These are phyloP conservation scores for Zaprionus obscuricornis DNA, from an alignment of 2,888 invertebrate genomes.

Conservation along the genomic window DNA sequence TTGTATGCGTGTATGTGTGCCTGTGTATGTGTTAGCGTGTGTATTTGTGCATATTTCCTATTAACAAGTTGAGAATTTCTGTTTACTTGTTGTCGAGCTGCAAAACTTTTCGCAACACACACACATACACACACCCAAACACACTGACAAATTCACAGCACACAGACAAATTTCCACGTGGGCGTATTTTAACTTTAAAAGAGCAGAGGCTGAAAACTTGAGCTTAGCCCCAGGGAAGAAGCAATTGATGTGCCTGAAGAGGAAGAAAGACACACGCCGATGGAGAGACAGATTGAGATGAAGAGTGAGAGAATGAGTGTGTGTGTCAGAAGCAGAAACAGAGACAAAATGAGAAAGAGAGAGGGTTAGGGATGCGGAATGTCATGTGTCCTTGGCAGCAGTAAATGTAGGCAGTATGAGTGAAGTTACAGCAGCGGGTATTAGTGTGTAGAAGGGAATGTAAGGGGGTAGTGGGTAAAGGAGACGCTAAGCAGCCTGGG, in stretches of 20 bases:
- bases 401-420: slow-evolving; percentile 37
- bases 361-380: slow-evolving; percentile 37
- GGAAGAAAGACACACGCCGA: too few relatives aligned
- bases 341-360: too few relatives aligned
- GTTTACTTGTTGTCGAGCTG: slow-evolving; percentile 50
- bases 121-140: slow-evolving; percentile 8
- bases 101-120: slow-evolving; percentile 41
- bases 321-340: too few relatives aligned
- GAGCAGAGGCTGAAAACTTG: slow-evolving; percentile 41
- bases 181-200: slow-evolving; percentile 62
- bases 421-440: too few relatives aligned
- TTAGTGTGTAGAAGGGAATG: neutral
- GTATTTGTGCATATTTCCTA: slow-evolving; percentile 35
- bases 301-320: too few relatives aligned
- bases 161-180: slow-evolving; percentile 38
- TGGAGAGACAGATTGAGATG: too few relatives aligned
- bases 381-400: slow-evolving; percentile 68
- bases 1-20: slow-evolving; percentile 9
- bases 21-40: slow-evolving; percentile 2
- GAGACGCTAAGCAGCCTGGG: slow-evolving; percentile 63
- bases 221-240: slow-evolving; percentile 32
- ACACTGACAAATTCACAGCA: neutral
- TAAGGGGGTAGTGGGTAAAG: neutral
- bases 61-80: slow-evolving; percentile 50
- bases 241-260: neutral